Conservation (phyloP, 1,140 invertebrate species). For the Drosophila asahinai region DNA sequence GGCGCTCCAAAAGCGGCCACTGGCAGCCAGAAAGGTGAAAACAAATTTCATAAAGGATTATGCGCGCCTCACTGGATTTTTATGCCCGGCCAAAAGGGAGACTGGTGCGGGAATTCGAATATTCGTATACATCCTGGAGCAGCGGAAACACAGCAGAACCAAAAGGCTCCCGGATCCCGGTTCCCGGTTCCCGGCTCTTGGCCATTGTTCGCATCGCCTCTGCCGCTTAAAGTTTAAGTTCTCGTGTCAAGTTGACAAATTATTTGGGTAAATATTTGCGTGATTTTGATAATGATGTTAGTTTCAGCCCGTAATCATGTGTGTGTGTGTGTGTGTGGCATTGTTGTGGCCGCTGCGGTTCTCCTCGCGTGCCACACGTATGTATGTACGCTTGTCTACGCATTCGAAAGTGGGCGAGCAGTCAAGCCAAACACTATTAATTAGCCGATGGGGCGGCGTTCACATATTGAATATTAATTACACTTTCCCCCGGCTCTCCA, state of each 20-base stretch:
- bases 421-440: slow-evolving; percentile 66
- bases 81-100: slow-evolving; percentile 13
- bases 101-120: not conserved
- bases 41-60: slow-evolving; percentile 79
- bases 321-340: slow-evolving; percentile 28
- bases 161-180: not conserved
- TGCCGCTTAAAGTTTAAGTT: slow-evolving; percentile 57
- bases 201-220: slow-evolving; percentile 23
- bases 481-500: slow-evolving; percentile 26
- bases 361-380: slow-evolving; percentile 47
- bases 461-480: slow-evolving; percentile 82
- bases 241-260: slow-evolving; percentile 80
- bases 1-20: slow-evolving; percentile 2
- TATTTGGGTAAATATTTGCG: slow-evolving; percentile 82
- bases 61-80: slow-evolving; percentile 59
- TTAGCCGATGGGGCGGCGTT: slow-evolving; percentile 52
- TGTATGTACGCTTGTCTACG: not conserved
- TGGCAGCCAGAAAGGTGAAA: slow-evolving; percentile 58
- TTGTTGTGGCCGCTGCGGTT: slow-evolving; percentile 68
- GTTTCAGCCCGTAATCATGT: slow-evolving; percentile 27
- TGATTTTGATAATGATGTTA: slow-evolving; percentile 80
- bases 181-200: not conserved
- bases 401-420: slow-evolving; percentile 32
- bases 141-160: slow-evolving; percentile 3
- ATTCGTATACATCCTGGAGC: slow-evolving; percentile 22